phyloP scores from a whole-genome alignment of 2,888 invertebrate species.

The Orchesella flavescens region DNA sequence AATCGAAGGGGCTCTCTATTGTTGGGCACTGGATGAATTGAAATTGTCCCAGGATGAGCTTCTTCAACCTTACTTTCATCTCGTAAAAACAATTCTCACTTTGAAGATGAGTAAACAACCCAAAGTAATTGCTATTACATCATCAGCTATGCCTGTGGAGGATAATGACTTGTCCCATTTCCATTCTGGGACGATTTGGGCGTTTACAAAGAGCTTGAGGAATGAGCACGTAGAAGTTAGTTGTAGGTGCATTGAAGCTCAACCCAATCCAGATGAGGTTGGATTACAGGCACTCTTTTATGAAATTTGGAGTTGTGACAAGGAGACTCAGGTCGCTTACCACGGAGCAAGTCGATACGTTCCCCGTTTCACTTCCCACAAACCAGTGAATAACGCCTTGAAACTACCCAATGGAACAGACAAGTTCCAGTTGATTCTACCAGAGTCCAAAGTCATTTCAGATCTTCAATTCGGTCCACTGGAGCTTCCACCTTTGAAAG shows the following conservation, averaged over 20 bases:
- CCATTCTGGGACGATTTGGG: constrained; percentile 4
- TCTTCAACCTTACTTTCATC: background rate
- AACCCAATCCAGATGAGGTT: background rate
- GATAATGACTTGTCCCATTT: background rate
- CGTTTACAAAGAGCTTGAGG: constrained; percentile 30
- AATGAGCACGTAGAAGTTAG: constrained; percentile 31
- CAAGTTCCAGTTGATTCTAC: constrained; percentile 21
- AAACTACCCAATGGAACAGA: background rate
- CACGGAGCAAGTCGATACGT: background rate
- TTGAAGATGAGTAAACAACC: background rate
- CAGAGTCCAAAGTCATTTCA: constrained; percentile 5
- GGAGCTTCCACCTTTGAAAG: background rate
- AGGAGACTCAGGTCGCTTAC: constrained; percentile 8
- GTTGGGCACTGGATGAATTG: background rate
- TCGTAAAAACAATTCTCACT: background rate
- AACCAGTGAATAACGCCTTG: background rate
- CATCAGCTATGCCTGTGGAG: background rate
- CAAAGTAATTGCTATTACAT: background rate
- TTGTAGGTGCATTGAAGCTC: constrained; percentile 6
- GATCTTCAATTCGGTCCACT: constrained; percentile 18
- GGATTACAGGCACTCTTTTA: background rate
- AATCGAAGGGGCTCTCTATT: background rate
- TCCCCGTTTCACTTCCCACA: background rate
- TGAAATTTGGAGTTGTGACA: constrained; percentile 20
- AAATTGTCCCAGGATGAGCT: background rate